Evolutionary conservation across 2,113 vertebrate genomes (phyloP), one percentile per base, ranked within the genome.

Genomic region (Propithecus coquereli): DNA sequence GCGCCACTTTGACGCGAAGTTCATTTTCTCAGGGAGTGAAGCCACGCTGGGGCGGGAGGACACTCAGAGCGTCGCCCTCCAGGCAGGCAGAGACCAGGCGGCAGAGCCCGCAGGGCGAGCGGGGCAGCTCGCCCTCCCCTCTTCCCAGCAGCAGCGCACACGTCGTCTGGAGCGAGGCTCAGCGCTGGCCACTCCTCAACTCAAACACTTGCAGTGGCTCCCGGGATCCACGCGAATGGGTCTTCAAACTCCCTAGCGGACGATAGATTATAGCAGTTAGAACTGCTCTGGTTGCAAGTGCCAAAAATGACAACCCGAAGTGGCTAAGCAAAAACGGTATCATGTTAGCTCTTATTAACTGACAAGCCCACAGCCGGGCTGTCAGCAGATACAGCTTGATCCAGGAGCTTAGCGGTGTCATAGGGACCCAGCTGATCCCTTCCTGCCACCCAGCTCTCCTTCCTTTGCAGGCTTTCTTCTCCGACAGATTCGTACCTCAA

Each of bases 341-440:
- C 8, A 1, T 12, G 68, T 73, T 43, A 68, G 6, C 18, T 63
- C 43, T 77, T 85, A 47, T 50, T 8, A 20, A 47, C 34, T 16
- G 6, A 65, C 11, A 73, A 52, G 50, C 79, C 88, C 13, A 14
- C 0, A 2, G 22, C 71, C 22, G 6, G 17, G n/a, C 11, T 43
- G 52, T 47, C 82, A 43, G 81, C 91, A 91, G 86, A 43, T 47
- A 40, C 66, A 81, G 94, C 76, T 90, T 52, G 71, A 95, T 85
- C 85, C 88, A 57, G 83, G 73, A 85, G 47, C 83, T 54, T 7
- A 11, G 13, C 34, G 12, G n/a, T 65, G 12, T 81, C 59, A 9
- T 77, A 27, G 23, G 20, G 80, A 9, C 8, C 37, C 2, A 2
- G 11, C 3, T 3, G 37, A 7, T 52, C 27, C 73, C n/a, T 45